Conservation (phyloP, 2,113 vertebrate species). For the Tetrax tetrax region DNA sequence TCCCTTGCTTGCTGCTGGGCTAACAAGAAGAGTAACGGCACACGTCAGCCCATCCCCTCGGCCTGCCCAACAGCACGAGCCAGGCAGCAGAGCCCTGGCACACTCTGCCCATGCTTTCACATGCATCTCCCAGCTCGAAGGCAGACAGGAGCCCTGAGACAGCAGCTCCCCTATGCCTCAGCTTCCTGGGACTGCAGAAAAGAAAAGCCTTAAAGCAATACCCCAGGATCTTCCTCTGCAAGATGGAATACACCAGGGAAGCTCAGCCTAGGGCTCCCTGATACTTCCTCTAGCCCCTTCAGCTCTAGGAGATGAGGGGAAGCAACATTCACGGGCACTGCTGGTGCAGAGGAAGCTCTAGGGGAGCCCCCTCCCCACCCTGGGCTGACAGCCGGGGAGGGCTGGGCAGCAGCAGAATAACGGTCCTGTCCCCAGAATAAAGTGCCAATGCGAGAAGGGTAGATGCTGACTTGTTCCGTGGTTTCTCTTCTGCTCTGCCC, state of each 20-base stretch:
- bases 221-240: not conserved
- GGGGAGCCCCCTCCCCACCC: not conserved
- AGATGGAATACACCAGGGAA: not conserved
- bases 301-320: not conserved
- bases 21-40: not conserved
- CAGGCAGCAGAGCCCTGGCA: not conserved
- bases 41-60: fast-evolving
- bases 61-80: fast-evolving
- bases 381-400: fast-evolving
- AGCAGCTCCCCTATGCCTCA: not conserved
- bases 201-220: not conserved
- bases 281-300: not conserved
- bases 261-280: not conserved
- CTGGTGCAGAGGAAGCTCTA: not conserved
- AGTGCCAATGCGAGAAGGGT: fast-evolving
- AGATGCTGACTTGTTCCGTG: conserved; percentile 80
- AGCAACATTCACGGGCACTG: not conserved
- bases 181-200: not conserved
- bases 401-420: not conserved
- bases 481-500: conserved; percentile 84
- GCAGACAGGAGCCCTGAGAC: not conserved
- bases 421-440: not conserved
- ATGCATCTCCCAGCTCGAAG: not conserved
- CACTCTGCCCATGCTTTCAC: not conserved
- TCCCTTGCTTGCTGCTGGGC: fast-evolving